Evolutionary conservation across 2,797 vertebrate species (phyloP).

Genomic region (Pseudotriccus pelzelni): DNA sequence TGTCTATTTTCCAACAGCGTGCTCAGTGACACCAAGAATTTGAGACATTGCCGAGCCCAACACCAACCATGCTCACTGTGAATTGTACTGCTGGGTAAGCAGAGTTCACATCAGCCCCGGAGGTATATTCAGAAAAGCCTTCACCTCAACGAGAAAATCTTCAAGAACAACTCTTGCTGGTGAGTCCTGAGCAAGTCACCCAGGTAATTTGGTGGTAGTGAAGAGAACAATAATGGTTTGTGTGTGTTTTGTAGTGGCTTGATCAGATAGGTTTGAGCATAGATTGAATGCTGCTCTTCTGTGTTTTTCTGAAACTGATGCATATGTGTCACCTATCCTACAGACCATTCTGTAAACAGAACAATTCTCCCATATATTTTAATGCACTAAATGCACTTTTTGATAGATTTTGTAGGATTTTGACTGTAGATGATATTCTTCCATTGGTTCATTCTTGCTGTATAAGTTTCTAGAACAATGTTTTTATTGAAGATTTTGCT

Average conservation of each 20-base stretch:
- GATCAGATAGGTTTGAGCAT: background rate
- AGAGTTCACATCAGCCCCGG: rapidly evolving
- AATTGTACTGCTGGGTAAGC: background rate
- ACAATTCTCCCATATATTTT: background rate
- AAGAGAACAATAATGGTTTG: background rate
- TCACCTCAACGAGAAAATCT: background rate
- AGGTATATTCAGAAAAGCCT: background rate
- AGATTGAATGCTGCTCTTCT: background rate
- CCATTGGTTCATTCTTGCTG: background rate
- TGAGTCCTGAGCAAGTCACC: background rate
- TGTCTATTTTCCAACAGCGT: rapidly evolving
- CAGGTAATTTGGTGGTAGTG: background rate
- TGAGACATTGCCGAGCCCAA: background rate
- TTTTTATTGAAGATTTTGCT: background rate
- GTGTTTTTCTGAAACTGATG: background rate
- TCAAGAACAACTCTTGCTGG: background rate
- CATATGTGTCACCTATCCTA: background rate
- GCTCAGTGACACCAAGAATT: background rate
- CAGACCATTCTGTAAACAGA: background rate
- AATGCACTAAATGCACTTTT: background rate
- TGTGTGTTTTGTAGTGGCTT: background rate
- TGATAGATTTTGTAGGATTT: background rate
- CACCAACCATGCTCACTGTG: background rate
- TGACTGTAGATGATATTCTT: background rate
- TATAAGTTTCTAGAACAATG: background rate